These are phyloP conservation scores for Clavelina lepadiformis DNA, from an alignment of 23 tunicate genomes.

Conservation along the genomic window DNA sequence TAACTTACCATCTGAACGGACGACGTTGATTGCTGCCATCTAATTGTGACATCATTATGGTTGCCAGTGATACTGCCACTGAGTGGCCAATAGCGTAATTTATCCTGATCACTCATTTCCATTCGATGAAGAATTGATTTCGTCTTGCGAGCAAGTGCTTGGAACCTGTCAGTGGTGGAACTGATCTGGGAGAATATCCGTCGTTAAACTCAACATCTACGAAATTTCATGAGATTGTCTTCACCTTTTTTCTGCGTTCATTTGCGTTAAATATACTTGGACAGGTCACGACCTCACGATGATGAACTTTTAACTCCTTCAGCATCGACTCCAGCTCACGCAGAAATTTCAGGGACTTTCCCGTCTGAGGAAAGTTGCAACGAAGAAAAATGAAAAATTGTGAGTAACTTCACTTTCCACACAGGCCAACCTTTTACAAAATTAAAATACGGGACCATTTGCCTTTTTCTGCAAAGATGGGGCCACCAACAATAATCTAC, in stretches of 20 bases:
- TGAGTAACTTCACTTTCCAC: too few relatives aligned
- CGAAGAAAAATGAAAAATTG: too few relatives aligned
- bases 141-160: constrained; percentile 63
- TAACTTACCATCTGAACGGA: constrained; percentile 11
- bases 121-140: constrained; percentile 52
- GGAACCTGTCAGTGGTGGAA: constrained; percentile 37
- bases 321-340: constrained; percentile 39
- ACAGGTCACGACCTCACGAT: constrained; percentile 29
- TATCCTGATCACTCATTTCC: constrained; percentile 47
- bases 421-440: too few relatives aligned
- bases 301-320: constrained; percentile 32
- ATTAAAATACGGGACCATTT: too few relatives aligned
- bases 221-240: neutral
- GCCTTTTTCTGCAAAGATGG: too few relatives aligned
- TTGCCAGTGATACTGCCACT: neutral
- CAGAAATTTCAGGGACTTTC: constrained; percentile 50
- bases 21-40: constrained; percentile 28
- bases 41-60: constrained; percentile 1
- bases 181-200: constrained; percentile 1
- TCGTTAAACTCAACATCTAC: neutral
- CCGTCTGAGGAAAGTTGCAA: constrained; percentile 40
- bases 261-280: constrained; percentile 24
- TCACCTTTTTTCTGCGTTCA: constrained; percentile 38
- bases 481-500: too few relatives aligned
- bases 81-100: constrained; percentile 15